Conservation (phyloP, 2,888 invertebrate genomes). For the Abrostola tripartita region DNA sequence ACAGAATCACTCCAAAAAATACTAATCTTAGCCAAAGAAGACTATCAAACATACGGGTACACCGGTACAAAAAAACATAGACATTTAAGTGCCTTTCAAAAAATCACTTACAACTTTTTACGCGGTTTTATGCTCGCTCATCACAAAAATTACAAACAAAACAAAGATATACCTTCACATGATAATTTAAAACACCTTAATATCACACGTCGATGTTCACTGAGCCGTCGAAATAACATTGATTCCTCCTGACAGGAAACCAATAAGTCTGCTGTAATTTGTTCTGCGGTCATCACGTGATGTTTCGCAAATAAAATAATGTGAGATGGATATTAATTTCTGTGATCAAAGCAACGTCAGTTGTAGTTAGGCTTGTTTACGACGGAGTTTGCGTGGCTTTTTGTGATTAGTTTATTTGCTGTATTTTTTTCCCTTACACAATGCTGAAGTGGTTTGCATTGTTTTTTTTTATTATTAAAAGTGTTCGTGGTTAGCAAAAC, state of each 20-base stretch:
- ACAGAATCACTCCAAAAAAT: no score
- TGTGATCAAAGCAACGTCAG: conserved; percentile 11
- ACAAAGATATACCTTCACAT: conserved; percentile 2
- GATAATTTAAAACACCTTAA: conserved; percentile 9
- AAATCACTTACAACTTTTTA: no score
- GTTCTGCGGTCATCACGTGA: conserved; percentile 51
- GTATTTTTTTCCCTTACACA: no score
- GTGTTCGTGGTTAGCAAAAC: no score
- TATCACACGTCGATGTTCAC: conserved; percentile 30
- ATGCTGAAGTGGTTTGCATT: no score
- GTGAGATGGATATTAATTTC: conserved; percentile 24
- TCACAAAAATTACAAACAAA: not conserved
- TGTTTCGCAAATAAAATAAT: conserved; percentile 39
- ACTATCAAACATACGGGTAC: no score
- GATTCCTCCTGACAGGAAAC: conserved; percentile 49
- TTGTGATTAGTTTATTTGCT: not conserved
- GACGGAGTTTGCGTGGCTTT: not conserved
- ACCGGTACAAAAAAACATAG: no score
- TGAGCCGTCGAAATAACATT: conserved; percentile 35
- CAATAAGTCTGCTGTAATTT: conserved; percentile 55
- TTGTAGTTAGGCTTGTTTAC: conserved; percentile 9
- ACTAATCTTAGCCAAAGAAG: no score
- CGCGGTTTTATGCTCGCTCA: not conserved
- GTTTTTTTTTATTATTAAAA: no score
- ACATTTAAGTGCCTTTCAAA: no score